Evolutionary conservation across 2,797 vertebrate genomes (phyloP).

Genomic region (Sebastes nivosus): DNA sequence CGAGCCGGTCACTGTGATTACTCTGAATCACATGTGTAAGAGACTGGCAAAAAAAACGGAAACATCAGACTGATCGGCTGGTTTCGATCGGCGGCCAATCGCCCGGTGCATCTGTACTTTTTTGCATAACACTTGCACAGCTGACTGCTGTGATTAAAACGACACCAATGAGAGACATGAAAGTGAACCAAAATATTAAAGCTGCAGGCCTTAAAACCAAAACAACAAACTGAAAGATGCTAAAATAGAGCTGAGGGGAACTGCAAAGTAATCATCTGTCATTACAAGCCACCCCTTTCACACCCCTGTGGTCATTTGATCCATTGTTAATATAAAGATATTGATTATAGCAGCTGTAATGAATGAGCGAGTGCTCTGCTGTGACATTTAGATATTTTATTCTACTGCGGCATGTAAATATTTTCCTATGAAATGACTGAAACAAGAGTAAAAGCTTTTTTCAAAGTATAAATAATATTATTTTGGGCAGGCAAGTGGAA

Average conservation of each 20-base stretch:
- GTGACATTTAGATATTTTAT: conserved; percentile 28
- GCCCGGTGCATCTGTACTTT: background rate
- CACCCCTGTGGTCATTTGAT: background rate
- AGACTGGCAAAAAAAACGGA: rapidly evolving
- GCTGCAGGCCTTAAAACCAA: background rate
- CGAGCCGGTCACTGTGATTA: too few relatives aligned
- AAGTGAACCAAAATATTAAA: background rate
- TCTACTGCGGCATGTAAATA: conserved; percentile 18
- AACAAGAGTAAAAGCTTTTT: conserved; percentile 23
- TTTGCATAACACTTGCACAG: background rate
- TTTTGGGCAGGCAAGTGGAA: conserved; percentile 55
- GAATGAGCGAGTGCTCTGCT: background rate
- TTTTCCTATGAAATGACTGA: conserved; percentile 26
- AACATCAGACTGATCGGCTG: too few relatives aligned
- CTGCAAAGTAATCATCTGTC: background rate
- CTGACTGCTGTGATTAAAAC: background rate
- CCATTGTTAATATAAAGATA: background rate
- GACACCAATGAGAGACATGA: background rate
- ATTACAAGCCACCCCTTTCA: background rate
- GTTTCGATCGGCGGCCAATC: too few relatives aligned
- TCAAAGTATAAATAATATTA: conserved; percentile 50
- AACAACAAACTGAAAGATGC: background rate
- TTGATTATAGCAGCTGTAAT: background rate
- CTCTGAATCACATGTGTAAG: too few relatives aligned
- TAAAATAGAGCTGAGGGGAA: background rate